Evolutionary conservation across 2,888 invertebrate species (phyloP).

Genomic region (Odontocolon sp.): DNA sequence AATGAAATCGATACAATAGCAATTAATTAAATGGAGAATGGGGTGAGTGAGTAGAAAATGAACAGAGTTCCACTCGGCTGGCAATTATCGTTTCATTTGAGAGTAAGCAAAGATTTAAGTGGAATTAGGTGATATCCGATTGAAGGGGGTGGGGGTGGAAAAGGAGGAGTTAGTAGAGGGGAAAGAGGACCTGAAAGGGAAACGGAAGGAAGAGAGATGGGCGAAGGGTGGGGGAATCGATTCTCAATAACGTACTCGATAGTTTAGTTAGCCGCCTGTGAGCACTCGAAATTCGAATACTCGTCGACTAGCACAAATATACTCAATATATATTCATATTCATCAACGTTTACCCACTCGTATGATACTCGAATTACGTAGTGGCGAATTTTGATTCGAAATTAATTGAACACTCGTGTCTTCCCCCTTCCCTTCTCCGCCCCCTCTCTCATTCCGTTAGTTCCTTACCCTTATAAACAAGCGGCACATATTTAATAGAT

Average conservation of each 20-base stretch:
- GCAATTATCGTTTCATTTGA: conserved; percentile 49
- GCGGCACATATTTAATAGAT: no score
- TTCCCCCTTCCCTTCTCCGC: background rate
- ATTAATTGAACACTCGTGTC: conserved; percentile 45
- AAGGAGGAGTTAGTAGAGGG: no score
- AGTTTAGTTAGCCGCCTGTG: conserved; percentile 31
- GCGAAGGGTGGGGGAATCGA: background rate
- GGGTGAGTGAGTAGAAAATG: background rate
- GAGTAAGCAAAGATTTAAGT: conserved; percentile 48
- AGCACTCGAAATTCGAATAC: conserved; percentile 33
- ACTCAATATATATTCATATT: background rate
- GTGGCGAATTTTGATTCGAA: conserved; percentile 45
- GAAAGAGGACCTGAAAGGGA: no score
- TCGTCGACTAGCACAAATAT: conserved; percentile 10
- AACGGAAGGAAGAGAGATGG: background rate
- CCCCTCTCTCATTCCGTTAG: background rate
- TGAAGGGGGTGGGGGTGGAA: background rate
- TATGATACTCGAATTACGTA: conserved; percentile 43
- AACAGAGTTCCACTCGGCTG: conserved; percentile 1
- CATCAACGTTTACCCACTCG: conserved; percentile 25
- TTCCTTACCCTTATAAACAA: background rate
- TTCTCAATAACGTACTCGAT: background rate
- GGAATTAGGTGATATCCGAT: conserved; percentile 15
- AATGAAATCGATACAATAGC: background rate
- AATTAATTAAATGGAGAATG: background rate